A percentile compares a stretch with the other conserved stretches of the same genome.
These are phyloP conservation scores for Brachypodius melanocephalos DNA, from an alignment of 2,113 vertebrate species.

Conservation along the genomic window DNA sequence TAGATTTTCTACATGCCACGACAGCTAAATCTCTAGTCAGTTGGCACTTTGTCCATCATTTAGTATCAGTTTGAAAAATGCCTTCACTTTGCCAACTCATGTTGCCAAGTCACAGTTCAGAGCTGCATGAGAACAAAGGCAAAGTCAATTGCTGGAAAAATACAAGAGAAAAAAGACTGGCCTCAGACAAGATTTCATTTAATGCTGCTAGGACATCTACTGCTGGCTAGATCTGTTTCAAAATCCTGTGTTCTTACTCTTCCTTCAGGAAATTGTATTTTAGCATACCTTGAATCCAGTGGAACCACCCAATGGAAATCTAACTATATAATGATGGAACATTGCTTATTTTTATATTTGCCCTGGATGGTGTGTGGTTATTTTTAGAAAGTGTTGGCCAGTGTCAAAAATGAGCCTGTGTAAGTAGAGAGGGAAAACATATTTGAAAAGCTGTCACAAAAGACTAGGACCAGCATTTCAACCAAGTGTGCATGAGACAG, in stretches of 20 bases:
- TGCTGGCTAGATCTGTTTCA: neutral
- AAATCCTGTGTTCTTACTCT: neutral
- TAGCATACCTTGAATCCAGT: neutral
- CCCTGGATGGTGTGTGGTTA: neutral
- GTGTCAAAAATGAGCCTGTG: neutral
- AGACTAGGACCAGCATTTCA: neutral
- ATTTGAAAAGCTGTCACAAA: neutral
- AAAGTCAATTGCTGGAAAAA: slow-evolving; percentile 22
- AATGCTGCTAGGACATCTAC: neutral
- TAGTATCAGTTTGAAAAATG: neutral
- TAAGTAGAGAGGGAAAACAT: neutral
- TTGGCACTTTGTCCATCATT: neutral
- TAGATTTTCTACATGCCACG: neutral
- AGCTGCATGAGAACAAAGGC: neutral
- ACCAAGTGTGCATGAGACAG: neutral
- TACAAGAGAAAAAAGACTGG: neutral
- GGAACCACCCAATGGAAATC: neutral
- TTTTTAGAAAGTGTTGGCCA: neutral
- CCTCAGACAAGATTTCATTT: neutral
- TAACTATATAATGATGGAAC: neutral
- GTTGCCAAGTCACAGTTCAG: neutral
- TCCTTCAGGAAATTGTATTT: neutral
- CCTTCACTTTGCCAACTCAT: neutral
- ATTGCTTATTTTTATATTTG: neutral
- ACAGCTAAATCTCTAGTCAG: neutral